These are phyloP conservation scores for Takifugu rubripes DNA, from an alignment of 2,797 vertebrate genomes.

Conservation along the genomic window DNA sequence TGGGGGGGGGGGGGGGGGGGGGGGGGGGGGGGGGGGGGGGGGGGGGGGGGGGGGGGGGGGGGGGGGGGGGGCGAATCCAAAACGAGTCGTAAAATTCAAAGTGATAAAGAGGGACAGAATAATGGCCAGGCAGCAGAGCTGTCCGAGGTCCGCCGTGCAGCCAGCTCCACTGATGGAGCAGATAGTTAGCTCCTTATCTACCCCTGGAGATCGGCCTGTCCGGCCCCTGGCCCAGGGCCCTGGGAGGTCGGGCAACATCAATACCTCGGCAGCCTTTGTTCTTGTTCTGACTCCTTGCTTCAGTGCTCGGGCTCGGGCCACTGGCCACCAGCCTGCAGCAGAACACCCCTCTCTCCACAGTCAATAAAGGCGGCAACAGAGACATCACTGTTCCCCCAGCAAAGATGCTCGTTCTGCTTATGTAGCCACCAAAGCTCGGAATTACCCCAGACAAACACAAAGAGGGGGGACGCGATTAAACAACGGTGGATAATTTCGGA, in stretches of 20 bases:
- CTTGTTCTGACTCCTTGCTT: slow-evolving; percentile 78
- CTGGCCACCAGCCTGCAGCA: slow-evolving; percentile 33
- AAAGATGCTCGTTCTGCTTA: slow-evolving; percentile 9
- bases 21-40: slow-evolving; percentile 70
- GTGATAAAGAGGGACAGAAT: slow-evolving; percentile 65
- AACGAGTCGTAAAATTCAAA: slow-evolving; percentile 51
- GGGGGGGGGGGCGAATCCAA: slow-evolving; percentile 57
- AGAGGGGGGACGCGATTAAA: background rate
- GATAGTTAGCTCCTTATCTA: slow-evolving; percentile 86
- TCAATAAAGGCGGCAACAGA: slow-evolving; percentile 47
- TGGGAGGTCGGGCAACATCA: slow-evolving; percentile 75
- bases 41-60: slow-evolving; percentile 19
- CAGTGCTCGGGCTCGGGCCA: slow-evolving; percentile 55
- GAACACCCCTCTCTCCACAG: slow-evolving; percentile 35
- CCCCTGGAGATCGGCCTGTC: slow-evolving; percentile 82
- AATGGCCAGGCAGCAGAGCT: slow-evolving; percentile 31
- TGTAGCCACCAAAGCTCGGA: slow-evolving; percentile 4
- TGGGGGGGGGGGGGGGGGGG: slow-evolving; percentile 58
- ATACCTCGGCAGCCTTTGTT: slow-evolving; percentile 75
- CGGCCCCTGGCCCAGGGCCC: slow-evolving; percentile 76
- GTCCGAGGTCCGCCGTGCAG: slow-evolving; percentile 49
- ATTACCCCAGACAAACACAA: slow-evolving; percentile 6
- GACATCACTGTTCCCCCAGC: slow-evolving; percentile 33
- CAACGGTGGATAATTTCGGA: too few species aligned
- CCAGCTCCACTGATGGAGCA: slow-evolving; percentile 81